Evolutionary conservation across 2,113 vertebrate genomes (phyloP).

Genomic region (Halichoerus grypus): DNA sequence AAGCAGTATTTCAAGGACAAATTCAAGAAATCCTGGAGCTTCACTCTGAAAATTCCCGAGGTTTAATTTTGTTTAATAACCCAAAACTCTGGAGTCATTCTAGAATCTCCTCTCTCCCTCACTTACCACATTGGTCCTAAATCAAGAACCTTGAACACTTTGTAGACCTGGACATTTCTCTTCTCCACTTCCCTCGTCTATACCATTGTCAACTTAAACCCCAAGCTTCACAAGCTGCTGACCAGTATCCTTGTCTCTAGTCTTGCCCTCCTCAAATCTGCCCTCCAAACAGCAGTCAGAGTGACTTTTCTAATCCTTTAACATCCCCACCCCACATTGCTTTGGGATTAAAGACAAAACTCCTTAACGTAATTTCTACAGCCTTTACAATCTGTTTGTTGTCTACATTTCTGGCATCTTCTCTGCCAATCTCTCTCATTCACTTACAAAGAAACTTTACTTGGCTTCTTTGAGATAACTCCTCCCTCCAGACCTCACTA

Average conservation of each 20-base stretch:
- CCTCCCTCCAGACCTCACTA: rapidly evolving
- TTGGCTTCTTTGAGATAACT: not conserved
- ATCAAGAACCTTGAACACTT: not conserved
- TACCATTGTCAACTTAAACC: not conserved
- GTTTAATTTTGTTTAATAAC: not conserved
- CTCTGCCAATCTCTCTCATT: not conserved
- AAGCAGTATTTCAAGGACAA: not conserved
- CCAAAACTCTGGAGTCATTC: not conserved
- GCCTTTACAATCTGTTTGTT: not conserved
- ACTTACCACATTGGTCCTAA: not conserved
- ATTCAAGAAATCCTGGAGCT: not conserved
- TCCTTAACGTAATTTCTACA: not conserved
- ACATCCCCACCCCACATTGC: not conserved
- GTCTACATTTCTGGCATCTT: not conserved
- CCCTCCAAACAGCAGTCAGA: not conserved
- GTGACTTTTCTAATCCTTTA: not conserved
- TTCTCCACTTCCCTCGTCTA: not conserved
- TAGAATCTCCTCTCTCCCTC: not conserved
- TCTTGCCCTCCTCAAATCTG: not conserved
- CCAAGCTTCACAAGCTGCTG: not conserved
- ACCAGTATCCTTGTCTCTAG: not conserved
- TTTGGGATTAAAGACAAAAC: not conserved
- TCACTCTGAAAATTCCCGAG: not conserved
- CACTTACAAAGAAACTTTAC: not conserved
- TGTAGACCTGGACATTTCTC: not conserved